Evolutionary conservation across 2,888 invertebrate genomes (phyloP).

Genomic region (Phaonia tiefii): DNA sequence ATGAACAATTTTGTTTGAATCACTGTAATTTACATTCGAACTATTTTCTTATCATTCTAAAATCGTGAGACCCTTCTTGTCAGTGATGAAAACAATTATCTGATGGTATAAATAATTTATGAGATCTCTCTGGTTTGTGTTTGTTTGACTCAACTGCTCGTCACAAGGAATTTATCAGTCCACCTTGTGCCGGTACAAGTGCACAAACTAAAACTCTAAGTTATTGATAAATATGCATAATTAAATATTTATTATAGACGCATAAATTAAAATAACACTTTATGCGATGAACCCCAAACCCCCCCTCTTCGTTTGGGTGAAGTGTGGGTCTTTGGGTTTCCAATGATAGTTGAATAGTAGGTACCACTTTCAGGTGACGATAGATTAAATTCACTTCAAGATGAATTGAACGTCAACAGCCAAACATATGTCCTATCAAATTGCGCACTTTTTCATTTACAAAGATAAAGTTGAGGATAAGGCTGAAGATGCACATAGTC

Average conservation of each 20-base stretch:
- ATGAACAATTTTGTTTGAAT: no score
- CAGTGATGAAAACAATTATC: constrained; percentile 27
- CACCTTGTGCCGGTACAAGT: background rate
- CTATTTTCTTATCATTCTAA: constrained; percentile 10
- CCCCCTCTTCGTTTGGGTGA: no score
- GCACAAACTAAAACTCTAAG: constrained; percentile 27
- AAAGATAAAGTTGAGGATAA: no score
- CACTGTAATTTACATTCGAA: no score
- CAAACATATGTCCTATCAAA: constrained; percentile 29
- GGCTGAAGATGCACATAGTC: no score
- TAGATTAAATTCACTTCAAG: constrained; percentile 25
- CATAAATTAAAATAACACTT: constrained; percentile 62
- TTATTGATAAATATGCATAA: constrained; percentile 62
- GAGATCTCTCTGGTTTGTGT: constrained; percentile 15
- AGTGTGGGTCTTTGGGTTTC: background rate
- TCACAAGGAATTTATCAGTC: constrained; percentile 49
- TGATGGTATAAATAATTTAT: constrained; percentile 56
- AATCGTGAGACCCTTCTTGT: constrained; percentile 9
- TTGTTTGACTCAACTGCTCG: constrained; percentile 15
- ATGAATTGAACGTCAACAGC: constrained; percentile 15
- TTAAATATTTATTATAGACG: constrained; percentile 57
- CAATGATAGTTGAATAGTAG: constrained; percentile 21
- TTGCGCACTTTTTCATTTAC: background rate
- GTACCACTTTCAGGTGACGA: constrained; percentile 41
- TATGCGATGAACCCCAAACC: background rate